Evolutionary conservation across 1,140 invertebrate genomes (phyloP).

Genomic region (Temnothorax longispinosus): DNA sequence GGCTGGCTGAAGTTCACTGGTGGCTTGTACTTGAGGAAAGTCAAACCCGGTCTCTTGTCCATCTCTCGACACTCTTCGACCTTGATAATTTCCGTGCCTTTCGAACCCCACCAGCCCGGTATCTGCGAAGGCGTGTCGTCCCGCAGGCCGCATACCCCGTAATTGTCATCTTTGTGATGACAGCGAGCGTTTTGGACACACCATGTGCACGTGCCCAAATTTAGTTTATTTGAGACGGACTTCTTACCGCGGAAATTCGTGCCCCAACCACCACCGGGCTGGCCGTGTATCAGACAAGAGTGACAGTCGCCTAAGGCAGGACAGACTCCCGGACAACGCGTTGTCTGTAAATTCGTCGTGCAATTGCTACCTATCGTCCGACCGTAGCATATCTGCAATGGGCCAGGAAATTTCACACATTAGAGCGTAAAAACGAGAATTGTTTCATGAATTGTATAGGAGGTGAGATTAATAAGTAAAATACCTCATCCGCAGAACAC

Average conservation of each 20-base stretch:
- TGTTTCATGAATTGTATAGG: slow-evolving; percentile 10
- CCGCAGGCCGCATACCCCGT: slow-evolving; percentile 91
- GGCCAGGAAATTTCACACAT: slow-evolving; percentile 36
- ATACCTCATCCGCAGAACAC: slow-evolving; percentile 93
- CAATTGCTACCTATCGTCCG: slow-evolving; percentile 93
- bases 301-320: slow-evolving; percentile 94
- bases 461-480: not conserved
- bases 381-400: slow-evolving; percentile 91
- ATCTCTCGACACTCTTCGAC: slow-evolving; percentile 92
- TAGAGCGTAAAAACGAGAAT: not conserved
- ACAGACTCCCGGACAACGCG: slow-evolving; percentile 95
- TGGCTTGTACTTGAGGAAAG: slow-evolving; percentile 94
- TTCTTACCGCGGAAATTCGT: slow-evolving; percentile 81
- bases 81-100: slow-evolving; percentile 92
- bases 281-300: slow-evolving; percentile 93
- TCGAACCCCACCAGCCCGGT: slow-evolving; percentile 95
- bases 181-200: slow-evolving; percentile 97
- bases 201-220: slow-evolving; percentile 94
- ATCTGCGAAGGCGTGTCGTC: slow-evolving; percentile 92
- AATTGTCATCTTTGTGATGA: slow-evolving; percentile 94
- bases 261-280: slow-evolving; percentile 84
- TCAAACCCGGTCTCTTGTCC: slow-evolving; percentile 94
- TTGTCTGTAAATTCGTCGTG: slow-evolving; percentile 95
- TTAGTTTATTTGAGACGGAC: slow-evolving; percentile 92
- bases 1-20: slow-evolving; percentile 95